Evolutionary conservation across 2,113 vertebrate species (phyloP), one percentile per base, ranked within the genome.

Genomic region (Bujurquina vittata): DNA sequence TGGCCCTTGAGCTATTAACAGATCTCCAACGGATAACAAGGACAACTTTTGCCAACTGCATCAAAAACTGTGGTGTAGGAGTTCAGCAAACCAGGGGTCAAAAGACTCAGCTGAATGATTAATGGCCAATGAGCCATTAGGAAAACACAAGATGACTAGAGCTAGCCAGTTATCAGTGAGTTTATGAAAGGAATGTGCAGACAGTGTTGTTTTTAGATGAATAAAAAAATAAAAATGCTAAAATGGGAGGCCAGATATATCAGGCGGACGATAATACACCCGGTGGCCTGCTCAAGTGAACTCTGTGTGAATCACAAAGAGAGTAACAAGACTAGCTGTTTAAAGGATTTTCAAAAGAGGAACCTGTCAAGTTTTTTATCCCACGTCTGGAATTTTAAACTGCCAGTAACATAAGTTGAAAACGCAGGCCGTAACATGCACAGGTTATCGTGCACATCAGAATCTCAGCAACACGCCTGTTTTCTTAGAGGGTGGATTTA

Each of bases 311-410:
- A 79, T 82, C 67, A 52, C 23, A 18, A 49, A 81, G 79, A 5
- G 77, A 79, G 72, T 83, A 46, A 79, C 75, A 75, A 75, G 67
- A 63, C 11, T 67, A 22, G 23, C 54, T 79, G 80, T 81, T 83
- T 75, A 23, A 12, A 26, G 49, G 46, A 58, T 79, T 85, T 79
- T 20, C 69, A 40, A 77, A 87, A 72, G 69, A 61, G 2, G 54
- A 22, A 22, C 20, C 20, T 1, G 4, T 55, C 12, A 72, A 74
- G 55, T 77, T 79, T 65, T 52, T 79, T 75, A 65, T 86, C 80
- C 61, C 62, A 73, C 7, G 20, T 55, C 40, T 79, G 6, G 2
- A 49, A 75, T 82, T 78, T 67, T 33, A 31, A 77, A 84, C 58
- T 11, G 59, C 33, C 40, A 75, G 49, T 74, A 80, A 78, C 59